A percentile compares a stretch with the other conserved stretches of the same genome.
Conservation (phyloP, 2,797 vertebrate genomes). For the Chaetophractus vellerosus region DNA sequence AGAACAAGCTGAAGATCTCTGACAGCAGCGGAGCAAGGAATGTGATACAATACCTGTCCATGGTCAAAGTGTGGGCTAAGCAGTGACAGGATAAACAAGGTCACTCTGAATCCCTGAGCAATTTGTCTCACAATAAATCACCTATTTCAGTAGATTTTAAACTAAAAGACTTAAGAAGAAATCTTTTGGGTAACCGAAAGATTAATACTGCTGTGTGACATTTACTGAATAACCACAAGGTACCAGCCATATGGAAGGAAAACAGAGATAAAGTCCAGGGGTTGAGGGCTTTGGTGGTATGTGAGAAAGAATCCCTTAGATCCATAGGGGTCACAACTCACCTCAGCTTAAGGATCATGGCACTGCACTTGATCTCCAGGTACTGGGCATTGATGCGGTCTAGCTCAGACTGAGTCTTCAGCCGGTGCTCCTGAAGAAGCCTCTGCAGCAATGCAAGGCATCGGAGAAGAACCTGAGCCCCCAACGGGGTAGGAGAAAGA, state of each 20-base stretch:
- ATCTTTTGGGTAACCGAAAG: constrained; percentile 26
- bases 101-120: not conserved
- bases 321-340: constrained; percentile 77
- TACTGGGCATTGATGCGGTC: constrained; percentile 93
- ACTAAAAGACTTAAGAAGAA: constrained; percentile 22
- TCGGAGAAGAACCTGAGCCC: constrained; percentile 91
- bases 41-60: not conserved
- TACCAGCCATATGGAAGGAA: not conserved
- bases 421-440: constrained; percentile 92
- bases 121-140: constrained; percentile 15
- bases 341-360: constrained; percentile 94
- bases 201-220: not conserved
- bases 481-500: constrained; percentile 39
- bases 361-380: constrained; percentile 93
- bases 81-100: not conserved
- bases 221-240: not conserved
- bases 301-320: not conserved
- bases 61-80: not conserved
- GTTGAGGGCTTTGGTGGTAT: too few relatives aligned
- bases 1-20: not conserved
- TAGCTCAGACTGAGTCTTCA: constrained; percentile 92
- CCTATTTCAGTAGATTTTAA: constrained; percentile 45
- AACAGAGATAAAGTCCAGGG: not conserved
- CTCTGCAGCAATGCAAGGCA: constrained; percentile 92
- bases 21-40: not conserved